Conservation (phyloP, 92 coral and sea anemone species). For the Epizoanthus illoricatus region DNA sequence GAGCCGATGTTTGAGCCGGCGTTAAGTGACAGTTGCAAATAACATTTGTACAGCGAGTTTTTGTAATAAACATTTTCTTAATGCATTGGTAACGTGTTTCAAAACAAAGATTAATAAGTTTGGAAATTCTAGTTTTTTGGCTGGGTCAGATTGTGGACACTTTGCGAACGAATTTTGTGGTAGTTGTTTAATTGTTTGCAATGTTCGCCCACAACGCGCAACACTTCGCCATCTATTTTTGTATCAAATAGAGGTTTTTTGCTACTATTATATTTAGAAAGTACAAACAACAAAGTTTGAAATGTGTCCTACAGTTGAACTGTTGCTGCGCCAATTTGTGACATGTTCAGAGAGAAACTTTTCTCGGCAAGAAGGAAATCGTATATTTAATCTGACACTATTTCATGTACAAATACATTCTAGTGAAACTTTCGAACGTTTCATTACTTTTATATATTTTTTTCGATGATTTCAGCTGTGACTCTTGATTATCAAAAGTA, state of each 20-base stretch:
- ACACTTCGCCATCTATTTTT: conserved; percentile 15
- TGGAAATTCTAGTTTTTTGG: background rate
- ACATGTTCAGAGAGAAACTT: background rate
- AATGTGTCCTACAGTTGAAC: background rate
- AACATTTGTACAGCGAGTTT: conserved; percentile 23
- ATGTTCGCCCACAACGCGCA: background rate
- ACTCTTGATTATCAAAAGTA: too few species aligned
- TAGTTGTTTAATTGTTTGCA: too few species aligned
- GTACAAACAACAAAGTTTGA: background rate
- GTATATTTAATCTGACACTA: too few species aligned
- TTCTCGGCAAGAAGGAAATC: conserved; percentile 2
- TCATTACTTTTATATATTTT: too few species aligned
- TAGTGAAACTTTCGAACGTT: too few species aligned
- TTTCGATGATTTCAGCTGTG: too few species aligned
- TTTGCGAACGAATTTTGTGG: background rate
- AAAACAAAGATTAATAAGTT: background rate
- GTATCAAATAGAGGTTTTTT: background rate
- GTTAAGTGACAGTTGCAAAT: background rate
- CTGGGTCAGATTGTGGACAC: background rate
- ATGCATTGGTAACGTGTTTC: background rate
- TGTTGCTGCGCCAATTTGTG: too few species aligned
- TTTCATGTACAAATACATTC: too few species aligned
- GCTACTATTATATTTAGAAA: background rate
- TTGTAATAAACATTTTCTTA: conserved; percentile 3
- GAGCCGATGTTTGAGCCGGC: background rate